These are phyloP conservation scores for Distichodus sexfasciatus DNA, from an alignment of 2,797 vertebrate species.

Conservation along the genomic window DNA sequence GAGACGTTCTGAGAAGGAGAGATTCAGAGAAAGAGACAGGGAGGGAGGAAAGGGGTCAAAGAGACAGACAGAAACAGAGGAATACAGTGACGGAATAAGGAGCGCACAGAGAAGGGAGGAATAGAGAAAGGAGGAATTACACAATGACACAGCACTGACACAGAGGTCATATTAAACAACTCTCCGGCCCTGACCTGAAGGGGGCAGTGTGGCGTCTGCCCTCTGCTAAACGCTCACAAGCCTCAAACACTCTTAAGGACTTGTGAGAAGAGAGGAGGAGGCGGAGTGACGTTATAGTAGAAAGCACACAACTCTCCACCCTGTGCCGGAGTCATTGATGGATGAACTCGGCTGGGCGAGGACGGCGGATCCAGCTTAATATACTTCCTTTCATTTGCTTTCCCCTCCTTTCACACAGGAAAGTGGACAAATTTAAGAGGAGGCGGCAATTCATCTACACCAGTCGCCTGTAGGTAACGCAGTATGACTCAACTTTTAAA, in stretches of 20 bases:
- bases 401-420: too few relatives aligned
- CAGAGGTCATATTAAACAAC: conserved; percentile 11
- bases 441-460: too few relatives aligned
- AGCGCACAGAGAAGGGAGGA: neutral
- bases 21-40: neutral
- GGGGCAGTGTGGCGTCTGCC: conserved; percentile 25
- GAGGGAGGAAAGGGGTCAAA: too few relatives aligned
- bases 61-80: neutral
- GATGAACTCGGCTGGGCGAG: too few relatives aligned
- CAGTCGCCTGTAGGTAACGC: neutral
- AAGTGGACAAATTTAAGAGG: neutral
- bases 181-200: conserved; percentile 19
- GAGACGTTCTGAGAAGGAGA: neutral
- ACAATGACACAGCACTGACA: neutral
- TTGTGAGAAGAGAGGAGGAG: too few relatives aligned
- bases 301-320: too few relatives aligned
- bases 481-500: neutral
- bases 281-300: too few relatives aligned
- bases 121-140: neutral
- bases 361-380: too few relatives aligned
- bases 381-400: too few relatives aligned
- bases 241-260: too few relatives aligned
- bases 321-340: too few relatives aligned
- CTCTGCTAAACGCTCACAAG: too few relatives aligned
- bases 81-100: neutral